Percentiles rank a stretch among this genome's conserved stretches.
phyloP scores from a whole-genome alignment of 2,113 vertebrate genomes.

The Grantiella picta region DNA sequence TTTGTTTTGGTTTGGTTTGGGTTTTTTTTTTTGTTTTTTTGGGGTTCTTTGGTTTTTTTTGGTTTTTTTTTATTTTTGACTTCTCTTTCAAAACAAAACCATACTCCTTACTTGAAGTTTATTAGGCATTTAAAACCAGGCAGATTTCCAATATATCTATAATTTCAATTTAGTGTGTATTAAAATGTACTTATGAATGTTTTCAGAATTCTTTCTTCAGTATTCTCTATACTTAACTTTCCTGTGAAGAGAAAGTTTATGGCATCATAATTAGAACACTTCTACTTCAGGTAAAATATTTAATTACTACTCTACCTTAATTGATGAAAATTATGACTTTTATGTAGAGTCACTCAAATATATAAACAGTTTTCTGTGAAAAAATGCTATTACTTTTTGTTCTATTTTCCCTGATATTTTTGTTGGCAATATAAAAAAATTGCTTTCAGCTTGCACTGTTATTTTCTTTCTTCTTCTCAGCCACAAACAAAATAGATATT shows the following conservation, averaged over 20 bases:
- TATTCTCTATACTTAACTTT: background rate
- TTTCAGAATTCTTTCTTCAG: background rate
- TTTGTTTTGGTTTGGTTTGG: too few species aligned
- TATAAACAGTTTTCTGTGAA: background rate
- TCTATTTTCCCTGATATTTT: background rate
- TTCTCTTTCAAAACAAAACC: background rate
- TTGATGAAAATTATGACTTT: background rate
- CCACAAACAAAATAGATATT: background rate
- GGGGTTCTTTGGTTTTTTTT: too few species aligned
- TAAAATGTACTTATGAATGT: background rate
- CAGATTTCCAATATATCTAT: background rate
- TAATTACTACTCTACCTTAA: background rate
- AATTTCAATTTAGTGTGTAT: background rate
- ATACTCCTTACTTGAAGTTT: background rate
- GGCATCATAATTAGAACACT: background rate
- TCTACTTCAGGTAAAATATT: background rate
- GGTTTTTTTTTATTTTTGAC: background rate
- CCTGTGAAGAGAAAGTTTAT: background rate
- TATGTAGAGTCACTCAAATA: background rate
- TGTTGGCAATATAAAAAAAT: background rate
- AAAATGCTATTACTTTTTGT: background rate
- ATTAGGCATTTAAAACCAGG: background rate
- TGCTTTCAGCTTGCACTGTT: rapidly evolving
- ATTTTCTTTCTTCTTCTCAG: background rate
- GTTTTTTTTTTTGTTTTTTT: too few species aligned